Conservation (phyloP, 2,797 vertebrate species). For the Etheostoma perlongum region DNA sequence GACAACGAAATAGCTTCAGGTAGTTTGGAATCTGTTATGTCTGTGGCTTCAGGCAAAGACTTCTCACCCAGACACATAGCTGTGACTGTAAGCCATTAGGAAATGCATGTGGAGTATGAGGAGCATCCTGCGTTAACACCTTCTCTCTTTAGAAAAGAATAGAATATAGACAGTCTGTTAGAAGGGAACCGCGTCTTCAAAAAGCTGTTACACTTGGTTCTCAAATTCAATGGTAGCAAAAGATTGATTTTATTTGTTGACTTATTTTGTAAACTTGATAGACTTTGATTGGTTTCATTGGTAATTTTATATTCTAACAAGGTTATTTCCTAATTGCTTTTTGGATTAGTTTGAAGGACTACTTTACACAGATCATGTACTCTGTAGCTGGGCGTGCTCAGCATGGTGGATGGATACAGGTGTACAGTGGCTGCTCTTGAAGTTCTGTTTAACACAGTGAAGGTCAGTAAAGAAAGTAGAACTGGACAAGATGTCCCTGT, state of each 20-base stretch:
- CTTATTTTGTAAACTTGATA: too few relatives aligned
- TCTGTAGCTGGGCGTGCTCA: neutral
- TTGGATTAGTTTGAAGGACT: neutral
- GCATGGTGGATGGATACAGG: neutral
- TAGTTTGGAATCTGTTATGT: slow-evolving; percentile 41
- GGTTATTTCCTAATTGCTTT: neutral
- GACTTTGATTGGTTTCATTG: too few relatives aligned
- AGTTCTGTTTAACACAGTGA: neutral
- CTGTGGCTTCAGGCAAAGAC: slow-evolving; percentile 43
- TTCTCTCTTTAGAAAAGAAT: neutral
- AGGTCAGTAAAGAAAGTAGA: slow-evolving; percentile 6
- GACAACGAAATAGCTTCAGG: slow-evolving; percentile 38
- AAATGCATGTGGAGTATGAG: slow-evolving; percentile 9
- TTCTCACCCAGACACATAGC: slow-evolving; percentile 13
- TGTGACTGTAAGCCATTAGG: neutral
- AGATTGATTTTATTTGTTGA: neutral
- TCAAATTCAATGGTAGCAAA: neutral
- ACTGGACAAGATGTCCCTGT: slow-evolving; percentile 8
- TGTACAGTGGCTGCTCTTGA: neutral
- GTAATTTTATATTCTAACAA: too few relatives aligned
- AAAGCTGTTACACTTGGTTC: neutral
- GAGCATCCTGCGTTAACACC: neutral
- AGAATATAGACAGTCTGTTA: neutral
- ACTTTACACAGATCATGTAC: neutral
- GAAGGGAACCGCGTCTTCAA: neutral